A percentile compares a stretch with the other conserved stretches of the same genome.
phyloP scores from a whole-genome alignment of 2,888 invertebrate species.

The Athalia circularis region DNA sequence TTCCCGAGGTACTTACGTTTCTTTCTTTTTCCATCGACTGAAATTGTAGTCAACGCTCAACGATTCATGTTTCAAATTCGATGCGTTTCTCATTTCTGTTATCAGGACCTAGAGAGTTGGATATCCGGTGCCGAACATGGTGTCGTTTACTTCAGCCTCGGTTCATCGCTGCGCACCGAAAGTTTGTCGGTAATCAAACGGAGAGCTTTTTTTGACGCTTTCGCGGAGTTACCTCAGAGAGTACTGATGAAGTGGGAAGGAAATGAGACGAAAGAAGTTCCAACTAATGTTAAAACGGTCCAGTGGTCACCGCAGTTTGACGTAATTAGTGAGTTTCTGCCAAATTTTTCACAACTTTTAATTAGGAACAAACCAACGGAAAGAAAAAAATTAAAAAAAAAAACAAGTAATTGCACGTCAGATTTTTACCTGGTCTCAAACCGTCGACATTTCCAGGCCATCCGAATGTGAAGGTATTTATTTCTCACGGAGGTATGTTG shows the following conservation, averaged over 20 bases:
- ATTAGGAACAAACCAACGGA: neutral
- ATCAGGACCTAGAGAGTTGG: constrained; percentile 60
- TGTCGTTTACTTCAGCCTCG: constrained; percentile 79
- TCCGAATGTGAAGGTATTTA: constrained; percentile 81
- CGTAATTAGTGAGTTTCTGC: constrained; percentile 44
- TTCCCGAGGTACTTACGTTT: constrained; percentile 71
- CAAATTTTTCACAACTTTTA: constrained; percentile 6
- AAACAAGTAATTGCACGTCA: neutral
- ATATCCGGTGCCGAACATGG: constrained; percentile 62
- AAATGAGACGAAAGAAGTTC: constrained; percentile 71
- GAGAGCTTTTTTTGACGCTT: constrained; percentile 75
- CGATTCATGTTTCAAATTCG: neutral
- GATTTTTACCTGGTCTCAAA: neutral
- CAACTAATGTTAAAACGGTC: constrained; percentile 47
- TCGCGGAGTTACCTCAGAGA: constrained; percentile 76
- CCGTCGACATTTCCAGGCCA: constrained; percentile 76
- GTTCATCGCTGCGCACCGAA: constrained; percentile 78
- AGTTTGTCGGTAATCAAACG: constrained; percentile 73
- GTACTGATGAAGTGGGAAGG: constrained; percentile 77
- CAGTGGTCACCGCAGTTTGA: constrained; percentile 50
- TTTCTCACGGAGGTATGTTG: constrained; percentile 82
- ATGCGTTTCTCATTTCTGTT: constrained; percentile 1
- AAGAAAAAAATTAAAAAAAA: neutral
- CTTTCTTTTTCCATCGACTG: neutral
- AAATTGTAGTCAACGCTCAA: neutral